phyloP scores from a whole-genome alignment of 37 sponge, comb jelly and placozoan species.

The Chondrilla cf. caribensis region DNA sequence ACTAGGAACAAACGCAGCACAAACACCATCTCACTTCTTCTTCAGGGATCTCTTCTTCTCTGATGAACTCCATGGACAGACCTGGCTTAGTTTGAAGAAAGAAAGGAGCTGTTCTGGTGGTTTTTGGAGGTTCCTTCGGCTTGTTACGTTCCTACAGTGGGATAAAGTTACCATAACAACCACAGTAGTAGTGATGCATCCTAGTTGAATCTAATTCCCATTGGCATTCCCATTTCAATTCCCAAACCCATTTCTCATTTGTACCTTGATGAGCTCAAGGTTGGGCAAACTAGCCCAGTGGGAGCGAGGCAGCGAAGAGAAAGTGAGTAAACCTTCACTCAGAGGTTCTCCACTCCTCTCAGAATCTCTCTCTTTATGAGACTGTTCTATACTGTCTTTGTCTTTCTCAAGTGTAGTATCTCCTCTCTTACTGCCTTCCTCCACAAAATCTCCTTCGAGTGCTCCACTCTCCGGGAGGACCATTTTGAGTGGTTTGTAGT shows the following conservation, averaged over 20 bases:
- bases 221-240: no score
- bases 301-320: conserved; percentile 81
- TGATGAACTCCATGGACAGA: conserved; percentile 52
- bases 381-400: not conserved
- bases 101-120: conserved; percentile 85
- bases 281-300: conserved; percentile 77
- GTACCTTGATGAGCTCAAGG: conserved; percentile 87
- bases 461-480: conserved; percentile 35
- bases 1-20: not conserved
- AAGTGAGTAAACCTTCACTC: conserved; percentile 60
- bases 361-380: not conserved
- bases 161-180: not conserved
- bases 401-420: conserved; percentile 13
- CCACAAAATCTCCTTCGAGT: not conserved
- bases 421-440: not conserved
- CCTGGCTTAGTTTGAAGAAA: conserved; percentile 89
- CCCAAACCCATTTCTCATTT: no score
- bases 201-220: no score
- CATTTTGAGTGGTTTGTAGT: conserved; percentile 32
- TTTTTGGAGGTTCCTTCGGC: conserved; percentile 85
- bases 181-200: no score
- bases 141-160: conserved; percentile 74
- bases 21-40: conserved; percentile 8
- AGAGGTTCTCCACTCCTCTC: conserved; percentile 29
- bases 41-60: conserved; percentile 29